phyloP scores from a whole-genome alignment of 2,113 vertebrate species.

The Chitala chitala region DNA sequence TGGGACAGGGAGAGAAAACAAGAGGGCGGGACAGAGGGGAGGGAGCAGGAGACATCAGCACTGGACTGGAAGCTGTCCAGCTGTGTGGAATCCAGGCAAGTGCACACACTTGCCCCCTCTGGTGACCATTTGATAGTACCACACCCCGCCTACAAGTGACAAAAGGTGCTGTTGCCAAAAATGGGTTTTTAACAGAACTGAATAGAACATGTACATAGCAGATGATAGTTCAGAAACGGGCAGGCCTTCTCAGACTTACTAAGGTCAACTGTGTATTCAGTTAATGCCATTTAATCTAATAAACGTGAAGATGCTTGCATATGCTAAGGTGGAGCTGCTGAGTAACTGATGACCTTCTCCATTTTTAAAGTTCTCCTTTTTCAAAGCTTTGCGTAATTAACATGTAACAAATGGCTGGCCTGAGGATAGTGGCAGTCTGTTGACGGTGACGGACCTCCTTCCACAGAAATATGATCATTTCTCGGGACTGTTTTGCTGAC shows the following conservation, averaged over 20 bases:
- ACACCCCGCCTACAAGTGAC: not conserved
- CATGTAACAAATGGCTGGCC: not conserved
- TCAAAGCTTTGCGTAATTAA: too few species aligned
- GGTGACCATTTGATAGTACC: constrained; percentile 16
- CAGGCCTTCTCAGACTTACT: too few species aligned
- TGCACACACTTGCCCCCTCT: constrained; percentile 31
- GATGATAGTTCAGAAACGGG: too few species aligned
- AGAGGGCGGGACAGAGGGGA: not conserved
- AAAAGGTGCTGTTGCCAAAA: not conserved
- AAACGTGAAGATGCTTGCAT: not conserved
- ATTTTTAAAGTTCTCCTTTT: too few species aligned
- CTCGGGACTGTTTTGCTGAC: too few species aligned
- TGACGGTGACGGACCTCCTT: too few species aligned
- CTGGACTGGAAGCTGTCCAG: constrained; percentile 44
- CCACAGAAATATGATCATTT: too few species aligned
- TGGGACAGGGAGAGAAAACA: not conserved
- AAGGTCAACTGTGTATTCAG: too few species aligned
- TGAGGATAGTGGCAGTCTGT: not conserved
- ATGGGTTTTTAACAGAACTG: not conserved
- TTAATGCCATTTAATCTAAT: not conserved
- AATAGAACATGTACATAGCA: too few species aligned
- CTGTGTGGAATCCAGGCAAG: constrained; percentile 33
- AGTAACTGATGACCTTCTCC: too few species aligned
- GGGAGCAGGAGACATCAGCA: constrained; percentile 30
- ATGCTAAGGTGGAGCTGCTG: too few species aligned